Evolutionary conservation across 1,140 invertebrate species (phyloP), one percentile per base, ranked within the genome.

Genomic region (Bursaphelenchus mucronatus): DNA sequence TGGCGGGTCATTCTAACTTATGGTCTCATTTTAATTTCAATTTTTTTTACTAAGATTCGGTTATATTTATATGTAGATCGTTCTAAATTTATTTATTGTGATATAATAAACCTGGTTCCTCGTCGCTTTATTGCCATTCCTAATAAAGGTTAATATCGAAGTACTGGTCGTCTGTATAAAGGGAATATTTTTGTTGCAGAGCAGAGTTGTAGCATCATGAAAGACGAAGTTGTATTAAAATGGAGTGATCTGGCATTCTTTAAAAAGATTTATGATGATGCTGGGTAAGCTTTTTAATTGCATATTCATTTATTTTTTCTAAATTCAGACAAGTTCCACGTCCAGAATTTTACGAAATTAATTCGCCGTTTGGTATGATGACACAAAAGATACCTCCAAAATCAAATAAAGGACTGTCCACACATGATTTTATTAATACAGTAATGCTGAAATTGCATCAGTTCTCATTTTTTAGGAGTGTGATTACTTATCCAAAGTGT

Each of bases 291-390:
- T 46, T 43, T 53, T 21, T 15, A 30, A 69, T 51, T 39, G 9
- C 7, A 10, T 15, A n/a, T 15, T 19, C 7, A 40, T n/a, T 63
- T 5, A 8, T 10, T 17, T 62, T 17, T 11, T 69, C 7, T n/a
- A 30, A 15, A 67, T 55, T 68, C 41, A 21, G 15, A 21, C 19
- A 8, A 51, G 8, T 19, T 17, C 13, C 30, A 61, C 47, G 41
- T 17, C 10, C 44, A 0, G 15, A 47, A 13, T 67, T 61, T 49
- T 61, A 67, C 15, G 40, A 66, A 45, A 65, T 66, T 65, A 21
- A 21, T 44, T 40, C 66, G n/a, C 54, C 68, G 7, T 71, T 71
- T 71, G 40, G 44, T 6, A 71, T 70, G 68, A 46, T 71, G 43
- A 52, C 56, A 8, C 67, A 63, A 30, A 62, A 43, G 39, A 3